These are phyloP conservation scores for Lucifuga dentata DNA, from an alignment of 2,113 vertebrate species.

Conservation along the genomic window DNA sequence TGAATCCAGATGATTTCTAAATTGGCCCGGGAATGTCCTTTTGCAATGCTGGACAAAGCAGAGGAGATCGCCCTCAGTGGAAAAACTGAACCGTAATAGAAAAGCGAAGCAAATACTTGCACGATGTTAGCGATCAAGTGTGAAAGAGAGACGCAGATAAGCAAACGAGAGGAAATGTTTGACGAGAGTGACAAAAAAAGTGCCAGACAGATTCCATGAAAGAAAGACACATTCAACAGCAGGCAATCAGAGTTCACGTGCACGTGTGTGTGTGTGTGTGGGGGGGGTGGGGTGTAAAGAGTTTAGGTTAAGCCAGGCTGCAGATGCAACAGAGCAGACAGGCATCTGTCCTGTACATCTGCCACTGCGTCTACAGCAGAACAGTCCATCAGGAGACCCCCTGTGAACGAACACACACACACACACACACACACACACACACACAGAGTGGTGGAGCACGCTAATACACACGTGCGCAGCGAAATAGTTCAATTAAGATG, in stretches of 20 bases:
- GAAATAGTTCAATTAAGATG: constrained; percentile 61
- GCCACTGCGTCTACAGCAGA: constrained; percentile 59
- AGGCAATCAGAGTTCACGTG: constrained; percentile 11
- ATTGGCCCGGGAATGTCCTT: too few relatives aligned
- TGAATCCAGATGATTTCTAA: too few relatives aligned
- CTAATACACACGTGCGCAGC: constrained; percentile 7
- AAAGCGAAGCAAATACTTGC: too few relatives aligned
- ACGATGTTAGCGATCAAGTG: background rate
- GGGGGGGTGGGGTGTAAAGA: too few relatives aligned
- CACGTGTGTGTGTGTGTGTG: background rate
- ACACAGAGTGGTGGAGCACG: background rate
- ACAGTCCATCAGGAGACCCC: constrained; percentile 35
- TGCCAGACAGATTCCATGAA: constrained; percentile 42
- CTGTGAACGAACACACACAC: constrained; percentile 20
- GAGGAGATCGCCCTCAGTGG: too few relatives aligned
- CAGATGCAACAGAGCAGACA: constrained; percentile 65
- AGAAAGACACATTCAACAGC: constrained; percentile 36
- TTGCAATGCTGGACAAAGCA: too few relatives aligned
- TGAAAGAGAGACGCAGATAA: background rate
- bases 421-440: constrained; percentile 4
- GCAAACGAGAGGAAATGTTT: background rate
- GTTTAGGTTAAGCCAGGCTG: constrained; percentile 42
- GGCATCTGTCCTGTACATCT: constrained; percentile 74
- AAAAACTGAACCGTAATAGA: too few relatives aligned
- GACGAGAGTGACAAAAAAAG: constrained; percentile 29